Percentiles rank a stretch among this genome's conserved stretches.
Evolutionary conservation across 2,113 vertebrate genomes (phyloP).

Genomic region (Rhinoderma darwinii): DNA sequence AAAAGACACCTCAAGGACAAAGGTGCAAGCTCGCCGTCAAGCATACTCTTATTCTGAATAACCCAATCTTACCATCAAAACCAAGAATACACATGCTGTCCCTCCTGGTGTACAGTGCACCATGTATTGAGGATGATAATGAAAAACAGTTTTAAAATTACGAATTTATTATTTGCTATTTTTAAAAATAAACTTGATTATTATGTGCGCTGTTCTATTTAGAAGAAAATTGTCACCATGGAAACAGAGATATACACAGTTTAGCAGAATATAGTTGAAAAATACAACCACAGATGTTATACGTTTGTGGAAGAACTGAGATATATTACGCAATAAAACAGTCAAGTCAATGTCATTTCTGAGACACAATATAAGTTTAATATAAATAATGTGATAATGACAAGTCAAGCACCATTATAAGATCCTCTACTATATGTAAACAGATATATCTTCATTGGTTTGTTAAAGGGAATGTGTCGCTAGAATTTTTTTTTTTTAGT

Average conservation of each 20-base stretch:
- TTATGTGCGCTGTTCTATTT: background rate
- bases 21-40: background rate
- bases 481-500: too few species aligned
- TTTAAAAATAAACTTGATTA: slow-evolving; percentile 11
- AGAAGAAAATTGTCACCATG: slow-evolving; percentile 8
- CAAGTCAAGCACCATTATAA: background rate
- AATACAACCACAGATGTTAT: background rate
- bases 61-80: background rate
- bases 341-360: background rate
- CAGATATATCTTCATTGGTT: background rate
- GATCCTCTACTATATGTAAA: background rate
- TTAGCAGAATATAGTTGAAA: background rate
- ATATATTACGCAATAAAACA: background rate
- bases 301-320: too few species aligned
- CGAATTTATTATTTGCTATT: slow-evolving; percentile 26
- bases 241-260: slow-evolving; percentile 23
- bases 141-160: background rate
- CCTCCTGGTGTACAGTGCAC: background rate
- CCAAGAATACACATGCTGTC: background rate
- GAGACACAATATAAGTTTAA: background rate
- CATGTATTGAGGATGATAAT: background rate
- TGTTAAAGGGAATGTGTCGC: too few species aligned
- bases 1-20: background rate
- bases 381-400: background rate
- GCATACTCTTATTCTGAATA: background rate